Base-by-base conservation (phyloP, 2,888 invertebrate genomes). In the Caenorhabditis plicata region DNA sequence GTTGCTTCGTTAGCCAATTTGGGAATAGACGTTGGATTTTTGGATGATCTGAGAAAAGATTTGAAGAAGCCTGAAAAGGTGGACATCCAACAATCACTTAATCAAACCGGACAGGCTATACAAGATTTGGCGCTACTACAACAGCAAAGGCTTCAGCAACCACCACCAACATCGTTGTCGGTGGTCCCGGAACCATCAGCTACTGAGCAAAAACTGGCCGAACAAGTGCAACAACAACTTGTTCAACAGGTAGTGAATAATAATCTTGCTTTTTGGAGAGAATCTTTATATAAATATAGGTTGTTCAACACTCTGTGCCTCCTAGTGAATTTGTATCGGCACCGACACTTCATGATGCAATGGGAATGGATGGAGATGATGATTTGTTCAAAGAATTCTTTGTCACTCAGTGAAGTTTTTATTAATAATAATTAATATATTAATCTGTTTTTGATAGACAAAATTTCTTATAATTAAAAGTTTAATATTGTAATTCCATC, bases 331-430 rank as follows among this genome's bases (percentile, higher is more conserved):
- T 79, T 25, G 64, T 75, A 17, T 60, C 52, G 17, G 49, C 64
- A 7, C 40, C 52, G 2, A 45, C 49, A 13, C 33, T 78, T 7
- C 77, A 79, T 46, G 46, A 74, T 22, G 74, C 78, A 3, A 68
- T 80, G 45, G 78, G 73, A 3, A 43, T 80, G 22, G 66, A 61
- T 2, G 46, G 38, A 27, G 68, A 71, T 36, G 78, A 68, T 25
- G 74, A 75, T 40, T 42, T 78, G 39, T 63, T 77, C 25, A 52
- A 52, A 38, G 78, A 78, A 44, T 77, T 77, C 53, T 69, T 73
- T 29, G 56, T 60, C 31, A 62, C 55, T 15, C 2, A 8, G 13
- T 44, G 27, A 44, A n/a, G n/a, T n/a, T n/a, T n/a, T n/a, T n/a
- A n/a, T n/a, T n/a, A n/a, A n/a, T n/a, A n/a, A n/a, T 15, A 15